Evolutionary conservation across 2,797 vertebrate genomes (phyloP).

Genomic region (Nyctalus aviator): DNA sequence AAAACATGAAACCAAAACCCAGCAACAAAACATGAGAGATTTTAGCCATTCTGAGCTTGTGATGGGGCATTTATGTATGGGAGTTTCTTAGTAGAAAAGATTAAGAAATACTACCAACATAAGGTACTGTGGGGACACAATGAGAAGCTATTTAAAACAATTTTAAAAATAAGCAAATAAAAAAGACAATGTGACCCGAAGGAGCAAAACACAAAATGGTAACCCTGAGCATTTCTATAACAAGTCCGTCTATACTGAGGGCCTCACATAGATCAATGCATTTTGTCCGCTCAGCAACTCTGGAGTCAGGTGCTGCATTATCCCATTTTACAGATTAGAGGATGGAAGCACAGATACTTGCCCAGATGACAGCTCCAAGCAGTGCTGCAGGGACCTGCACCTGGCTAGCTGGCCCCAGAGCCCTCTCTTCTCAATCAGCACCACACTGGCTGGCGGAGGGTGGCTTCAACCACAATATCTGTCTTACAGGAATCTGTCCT

Average conservation of each 20-base stretch:
- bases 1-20: neutral
- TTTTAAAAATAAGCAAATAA: neutral
- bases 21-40: neutral
- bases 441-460: accelerated
- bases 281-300: accelerated
- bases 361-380: neutral
- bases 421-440: neutral
- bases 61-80: neutral
- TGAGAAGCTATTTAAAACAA: neutral
- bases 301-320: accelerated
- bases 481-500: neutral
- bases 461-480: accelerated
- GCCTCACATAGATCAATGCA: neutral
- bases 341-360: neutral
- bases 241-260: accelerated
- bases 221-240: too few species aligned
- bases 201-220: neutral
- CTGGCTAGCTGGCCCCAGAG: neutral
- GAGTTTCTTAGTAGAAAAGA: neutral
- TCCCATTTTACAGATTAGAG: neutral
- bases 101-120: neutral
- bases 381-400: accelerated
- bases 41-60: neutral
- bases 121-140: neutral
- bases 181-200: neutral